Evolutionary conservation across 1,140 invertebrate genomes (phyloP).

Genomic region (Dermatophagoides farinae): DNA sequence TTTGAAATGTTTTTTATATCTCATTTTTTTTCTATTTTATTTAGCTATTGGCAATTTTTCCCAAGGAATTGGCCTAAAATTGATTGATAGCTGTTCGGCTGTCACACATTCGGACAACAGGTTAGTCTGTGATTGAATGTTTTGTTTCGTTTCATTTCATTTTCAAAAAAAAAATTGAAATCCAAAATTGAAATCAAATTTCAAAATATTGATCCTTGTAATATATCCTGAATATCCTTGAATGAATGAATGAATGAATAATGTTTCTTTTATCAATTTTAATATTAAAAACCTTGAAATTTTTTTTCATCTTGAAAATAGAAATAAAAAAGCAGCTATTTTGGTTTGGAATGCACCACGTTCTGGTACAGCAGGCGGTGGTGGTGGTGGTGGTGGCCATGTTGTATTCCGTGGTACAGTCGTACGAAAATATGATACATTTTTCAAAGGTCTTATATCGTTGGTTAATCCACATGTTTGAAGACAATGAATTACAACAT

Average conservation of each 20-base stretch:
- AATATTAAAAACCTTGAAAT: too few species aligned
- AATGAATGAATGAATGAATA: too few species aligned
- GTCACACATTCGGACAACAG: conserved; percentile 54
- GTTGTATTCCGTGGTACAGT: conserved; percentile 4
- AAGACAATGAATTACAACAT: too few species aligned
- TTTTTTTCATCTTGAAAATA: background rate
- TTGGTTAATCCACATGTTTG: background rate
- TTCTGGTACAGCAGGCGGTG: background rate
- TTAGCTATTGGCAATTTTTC: conserved; percentile 41
- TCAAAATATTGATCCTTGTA: too few species aligned
- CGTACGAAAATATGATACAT: conserved; percentile 5
- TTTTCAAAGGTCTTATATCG: conserved; percentile 4
- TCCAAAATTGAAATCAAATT: too few species aligned
- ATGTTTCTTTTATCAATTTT: too few species aligned
- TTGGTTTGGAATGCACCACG: conserved; percentile 47
- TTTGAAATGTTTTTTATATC: conserved; percentile 19
- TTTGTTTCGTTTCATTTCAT: too few species aligned
- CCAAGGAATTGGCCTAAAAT: conserved; percentile 44
- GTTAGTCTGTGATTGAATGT: too few species aligned
- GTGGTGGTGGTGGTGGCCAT: conserved; percentile 13
- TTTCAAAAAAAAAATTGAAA: too few species aligned
- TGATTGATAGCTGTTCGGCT: conserved; percentile 49
- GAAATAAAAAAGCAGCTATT: conserved; percentile 43
- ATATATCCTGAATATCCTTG: too few species aligned
- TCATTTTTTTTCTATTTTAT: background rate